Conservation (phyloP, 2,888 invertebrate genomes). For the Nysson spinosus region DNA sequence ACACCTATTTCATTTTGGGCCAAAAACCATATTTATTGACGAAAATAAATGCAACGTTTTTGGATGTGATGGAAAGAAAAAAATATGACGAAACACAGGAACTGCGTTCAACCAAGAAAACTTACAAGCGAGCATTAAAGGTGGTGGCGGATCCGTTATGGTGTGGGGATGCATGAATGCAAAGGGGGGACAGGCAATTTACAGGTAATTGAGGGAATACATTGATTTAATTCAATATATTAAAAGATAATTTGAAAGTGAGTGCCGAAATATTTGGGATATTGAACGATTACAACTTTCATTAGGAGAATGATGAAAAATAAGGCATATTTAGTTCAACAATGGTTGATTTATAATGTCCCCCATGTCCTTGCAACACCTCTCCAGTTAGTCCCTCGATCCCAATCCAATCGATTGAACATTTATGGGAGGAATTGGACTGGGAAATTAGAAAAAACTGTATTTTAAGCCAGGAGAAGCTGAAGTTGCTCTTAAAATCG, state of each 20-base stretch:
- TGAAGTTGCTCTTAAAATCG: no score
- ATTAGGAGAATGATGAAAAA: background rate
- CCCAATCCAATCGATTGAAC: background rate
- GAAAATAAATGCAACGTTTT: background rate
- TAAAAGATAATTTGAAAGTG: background rate
- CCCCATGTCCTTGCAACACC: background rate
- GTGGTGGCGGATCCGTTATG: background rate
- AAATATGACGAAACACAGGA: background rate
- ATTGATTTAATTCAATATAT: background rate
- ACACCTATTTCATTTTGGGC: background rate
- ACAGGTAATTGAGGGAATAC: background rate
- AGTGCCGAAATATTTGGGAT: background rate
- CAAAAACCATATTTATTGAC: background rate
- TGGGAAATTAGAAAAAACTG: constrained; percentile 1
- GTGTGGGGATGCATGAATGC: background rate
- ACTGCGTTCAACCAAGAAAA: background rate
- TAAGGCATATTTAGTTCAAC: background rate
- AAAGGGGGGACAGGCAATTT: background rate
- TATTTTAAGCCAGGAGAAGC: no score
- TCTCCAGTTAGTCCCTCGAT: background rate
- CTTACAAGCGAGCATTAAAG: background rate
- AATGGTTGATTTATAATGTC: background rate
- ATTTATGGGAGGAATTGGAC: no score
- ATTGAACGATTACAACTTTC: background rate
- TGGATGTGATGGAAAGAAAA: background rate